These are phyloP conservation scores for Epirrhoe tristata DNA, from an alignment of 2,888 invertebrate genomes.

Conservation along the genomic window DNA sequence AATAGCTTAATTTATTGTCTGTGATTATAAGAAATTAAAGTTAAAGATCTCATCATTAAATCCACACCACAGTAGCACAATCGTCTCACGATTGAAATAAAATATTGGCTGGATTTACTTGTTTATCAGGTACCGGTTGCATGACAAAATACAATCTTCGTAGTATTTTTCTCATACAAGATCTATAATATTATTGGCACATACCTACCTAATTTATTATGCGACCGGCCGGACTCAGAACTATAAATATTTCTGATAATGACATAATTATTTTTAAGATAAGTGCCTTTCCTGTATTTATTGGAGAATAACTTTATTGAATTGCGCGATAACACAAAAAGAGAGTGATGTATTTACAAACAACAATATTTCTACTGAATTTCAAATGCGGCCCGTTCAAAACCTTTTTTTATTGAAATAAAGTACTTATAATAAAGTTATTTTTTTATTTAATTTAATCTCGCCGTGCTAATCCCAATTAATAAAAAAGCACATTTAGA, in stretches of 20 bases:
- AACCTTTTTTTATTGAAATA: constrained; percentile 9
- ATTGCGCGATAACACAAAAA: neutral
- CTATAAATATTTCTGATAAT: constrained; percentile 11
- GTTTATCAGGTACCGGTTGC: neutral
- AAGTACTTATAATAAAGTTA: neutral
- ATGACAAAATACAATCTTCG: neutral
- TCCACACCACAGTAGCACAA: neutral
- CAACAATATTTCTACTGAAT: neutral
- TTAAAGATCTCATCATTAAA: constrained; percentile 7
- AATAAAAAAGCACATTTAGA: neutral
- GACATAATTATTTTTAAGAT: constrained; percentile 3
- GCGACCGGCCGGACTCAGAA: constrained; percentile 9
- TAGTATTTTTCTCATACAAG: neutral
- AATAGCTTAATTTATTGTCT: neutral
- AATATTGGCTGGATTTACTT: neutral
- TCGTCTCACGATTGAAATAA: neutral
- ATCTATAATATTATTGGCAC: neutral
- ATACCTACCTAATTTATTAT: neutral
- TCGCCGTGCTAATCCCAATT: neutral
- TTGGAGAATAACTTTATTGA: constrained; percentile 2
- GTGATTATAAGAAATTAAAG: constrained; percentile 15
- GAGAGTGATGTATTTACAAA: neutral
- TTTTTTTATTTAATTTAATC: neutral
- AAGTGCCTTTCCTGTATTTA: constrained; percentile 14
- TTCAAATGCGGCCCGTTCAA: neutral